Evolutionary conservation across 2,797 vertebrate genomes (phyloP), one percentile per base, ranked within the genome.

Genomic region (Myripristis murdjan): DNA sequence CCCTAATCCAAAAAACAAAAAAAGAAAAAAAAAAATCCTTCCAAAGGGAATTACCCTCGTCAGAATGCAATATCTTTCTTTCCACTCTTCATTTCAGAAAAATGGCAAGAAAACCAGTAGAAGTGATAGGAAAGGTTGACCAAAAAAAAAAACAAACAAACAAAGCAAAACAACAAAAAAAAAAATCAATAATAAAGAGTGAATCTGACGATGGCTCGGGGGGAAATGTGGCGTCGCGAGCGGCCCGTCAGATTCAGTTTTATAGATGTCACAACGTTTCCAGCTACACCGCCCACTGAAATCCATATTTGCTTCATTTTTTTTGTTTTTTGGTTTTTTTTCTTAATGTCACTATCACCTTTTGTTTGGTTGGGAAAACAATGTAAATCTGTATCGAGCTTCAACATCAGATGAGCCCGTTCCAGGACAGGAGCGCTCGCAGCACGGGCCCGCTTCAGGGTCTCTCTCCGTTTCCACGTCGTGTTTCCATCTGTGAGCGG

Each of bases 21-120:
- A 0, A 35, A 26, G 68, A 77, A 70, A 51, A 51, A 58, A 73
- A 73, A 79, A 71, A 64, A 77, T 72, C n/a, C 88, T 91, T 93
- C 91, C 91, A 91, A 93, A 95, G 92, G 93, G 91, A 94, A 83
- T 46, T 24, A 84, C 80, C 89, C 83, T 88, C 67, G 70, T 90
- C 84, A 87, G 68, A 92, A 95, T 93, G 93, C 93, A 94, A 94
- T 94, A 94, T 87, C 52, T 93, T 92, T 88, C 81, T 90, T 91
- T 80, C 86, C 90, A 86, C 70, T 84, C 74, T 87, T 91, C 89
- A 90, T 91, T 92, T 91, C 70, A 86, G 74, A 89, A 83, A 83
- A 90, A 90, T 79, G 84, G 83, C 67, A 71, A 88, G 73, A 88
- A 90, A 89, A 82, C 62, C 53, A 66, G 52, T 61, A 86, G 79